These are phyloP conservation scores for Coremacera marginata DNA, from an alignment of 2,888 invertebrate genomes.

Conservation along the genomic window DNA sequence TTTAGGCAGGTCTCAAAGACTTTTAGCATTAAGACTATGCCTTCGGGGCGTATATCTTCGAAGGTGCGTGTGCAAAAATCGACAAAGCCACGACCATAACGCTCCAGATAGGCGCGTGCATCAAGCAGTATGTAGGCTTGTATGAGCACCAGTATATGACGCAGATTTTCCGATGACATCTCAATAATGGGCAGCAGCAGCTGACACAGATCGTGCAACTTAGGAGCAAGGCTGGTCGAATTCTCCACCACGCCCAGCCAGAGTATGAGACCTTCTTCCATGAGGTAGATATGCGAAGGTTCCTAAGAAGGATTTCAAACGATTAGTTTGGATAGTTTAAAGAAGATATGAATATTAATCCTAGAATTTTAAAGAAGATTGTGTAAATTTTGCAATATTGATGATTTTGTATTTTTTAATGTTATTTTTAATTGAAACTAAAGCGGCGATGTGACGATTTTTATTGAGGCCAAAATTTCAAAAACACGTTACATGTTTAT, in stretches of 20 bases:
- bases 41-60: conserved; percentile 82
- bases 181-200: conserved; percentile 84
- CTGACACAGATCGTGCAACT: conserved; percentile 79
- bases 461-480: no score
- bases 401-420: no score
- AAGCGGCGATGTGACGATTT: no score
- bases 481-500: no score
- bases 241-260: conserved; percentile 90
- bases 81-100: conserved; percentile 79
- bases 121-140: conserved; percentile 85
- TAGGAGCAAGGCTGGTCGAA: conserved; percentile 75
- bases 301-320: conserved; percentile 69
- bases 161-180: conserved; percentile 84
- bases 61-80: conserved; percentile 79
- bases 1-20: conserved; percentile 83
- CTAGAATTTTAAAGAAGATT: no score
- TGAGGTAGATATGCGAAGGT: conserved; percentile 86
- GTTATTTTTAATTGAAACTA: no score
- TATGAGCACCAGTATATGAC: conserved; percentile 83
- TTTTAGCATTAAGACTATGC: conserved; percentile 79
- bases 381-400: no score
- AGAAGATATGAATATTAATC: no score
- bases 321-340: no score
- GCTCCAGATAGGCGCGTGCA: conserved; percentile 81
- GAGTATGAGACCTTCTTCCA: conserved; percentile 92